Evolutionary conservation across 2,113 vertebrate genomes (phyloP).

Genomic region (Alouatta palliata): DNA sequence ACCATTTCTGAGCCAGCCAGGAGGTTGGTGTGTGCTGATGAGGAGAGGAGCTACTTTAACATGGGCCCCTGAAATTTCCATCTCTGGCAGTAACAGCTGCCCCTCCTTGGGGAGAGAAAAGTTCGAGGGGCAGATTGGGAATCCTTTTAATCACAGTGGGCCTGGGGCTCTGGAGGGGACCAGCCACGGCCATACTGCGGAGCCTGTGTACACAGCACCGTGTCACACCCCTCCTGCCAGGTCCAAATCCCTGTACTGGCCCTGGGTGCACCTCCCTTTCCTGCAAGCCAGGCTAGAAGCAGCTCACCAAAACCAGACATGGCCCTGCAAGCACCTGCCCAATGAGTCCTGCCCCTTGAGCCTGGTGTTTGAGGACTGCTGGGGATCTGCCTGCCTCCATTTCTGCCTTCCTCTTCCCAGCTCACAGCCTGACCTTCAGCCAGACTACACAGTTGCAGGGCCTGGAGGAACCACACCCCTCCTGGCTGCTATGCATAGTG

Average conservation of each 20-base stretch:
- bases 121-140: accelerated
- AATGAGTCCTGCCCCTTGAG: background rate
- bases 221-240: too few species aligned
- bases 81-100: background rate
- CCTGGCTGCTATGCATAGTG: background rate
- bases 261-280: too few species aligned
- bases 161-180: background rate
- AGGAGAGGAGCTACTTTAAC: background rate
- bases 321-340: background rate
- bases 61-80: background rate
- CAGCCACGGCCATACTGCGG: too few species aligned
- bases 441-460: background rate
- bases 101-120: background rate
- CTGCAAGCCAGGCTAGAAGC: background rate
- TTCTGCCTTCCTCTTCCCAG: background rate
- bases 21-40: background rate
- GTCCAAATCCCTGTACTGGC: background rate
- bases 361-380: background rate
- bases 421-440: background rate
- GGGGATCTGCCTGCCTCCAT: background rate
- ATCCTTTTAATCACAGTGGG: background rate
- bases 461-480: background rate
- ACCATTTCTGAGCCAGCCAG: background rate
- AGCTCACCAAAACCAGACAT: background rate
- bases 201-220: background rate